Base-by-base conservation (phyloP, 2,113 vertebrate species). In the Pyrgilauda ruficollis region DNA sequence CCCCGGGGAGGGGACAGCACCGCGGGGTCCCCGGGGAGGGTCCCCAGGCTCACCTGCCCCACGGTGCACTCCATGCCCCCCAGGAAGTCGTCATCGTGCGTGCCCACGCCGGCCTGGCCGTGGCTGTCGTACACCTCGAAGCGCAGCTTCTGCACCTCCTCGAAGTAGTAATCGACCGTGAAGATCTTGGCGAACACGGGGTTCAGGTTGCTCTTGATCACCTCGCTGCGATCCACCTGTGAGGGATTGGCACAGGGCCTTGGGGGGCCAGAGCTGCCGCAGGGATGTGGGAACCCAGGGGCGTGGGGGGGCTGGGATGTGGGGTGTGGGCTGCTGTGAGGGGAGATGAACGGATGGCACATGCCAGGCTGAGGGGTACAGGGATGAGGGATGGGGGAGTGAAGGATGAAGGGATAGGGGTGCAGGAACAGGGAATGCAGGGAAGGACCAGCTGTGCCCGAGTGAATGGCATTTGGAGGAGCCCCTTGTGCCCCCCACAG, bases 61-160 rank as follows among this genome's bases (percentile, higher is more conserved):
- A 99, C 97, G 0, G 99, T 99, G 93, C 99, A 98, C 94, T 99
- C 99, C 97, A 98, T 98, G 35, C 99, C 99, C 13, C 99, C 99
- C 72, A 99, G 96, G 95, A 99, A 99, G 96, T 99, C 99, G 0
- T 99, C 99, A 0, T 99, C 99, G 0, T 98, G 98, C 1, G 98
- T 98, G 73, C 98, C 98, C 9, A 99, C 98, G 56, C 98, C 97
- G 9, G 98, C 94, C 26, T 99, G 98, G 53, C 99, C 98, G 0
- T 99, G 99, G 72, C 98, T 99, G 97, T 99, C 99, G 0, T 99
- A 99, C 37, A 99, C 99, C 89, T 99, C 99, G 4, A 99, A 99
- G 3, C 99, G 98, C 92, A 99, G 98, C 96, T 98, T 99, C 98
- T 99, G 99, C 35, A 99, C 99, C 96, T 99, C 99, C 97, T 99